Conservation (phyloP, 2,113 vertebrate genomes). For the Corvus cornix region DNA sequence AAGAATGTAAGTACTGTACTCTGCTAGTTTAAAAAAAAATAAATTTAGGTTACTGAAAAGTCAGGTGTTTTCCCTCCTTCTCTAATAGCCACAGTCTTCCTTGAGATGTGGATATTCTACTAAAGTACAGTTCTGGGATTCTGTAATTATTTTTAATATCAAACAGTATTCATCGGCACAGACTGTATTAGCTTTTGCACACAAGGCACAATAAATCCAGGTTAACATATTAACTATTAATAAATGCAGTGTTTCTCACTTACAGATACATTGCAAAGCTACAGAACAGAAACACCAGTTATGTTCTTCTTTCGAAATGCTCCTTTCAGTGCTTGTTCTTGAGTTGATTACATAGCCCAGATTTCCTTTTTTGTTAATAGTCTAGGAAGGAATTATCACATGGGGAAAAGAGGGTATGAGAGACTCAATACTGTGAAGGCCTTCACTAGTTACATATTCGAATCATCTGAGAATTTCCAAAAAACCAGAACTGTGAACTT, state of each 20-base stretch:
- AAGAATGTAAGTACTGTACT: not conserved
- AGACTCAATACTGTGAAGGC: not conserved
- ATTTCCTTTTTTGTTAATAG: not conserved
- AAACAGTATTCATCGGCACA: not conserved
- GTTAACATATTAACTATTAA: not conserved
- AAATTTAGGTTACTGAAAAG: not conserved
- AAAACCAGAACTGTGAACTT: not conserved
- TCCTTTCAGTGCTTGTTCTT: not conserved
- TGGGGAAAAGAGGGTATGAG: not conserved
- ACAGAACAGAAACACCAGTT: not conserved
- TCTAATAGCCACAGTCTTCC: not conserved
- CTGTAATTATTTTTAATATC: not conserved
- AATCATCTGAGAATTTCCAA: not conserved
- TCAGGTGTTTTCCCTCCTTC: not conserved
- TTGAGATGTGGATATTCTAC: not conserved
- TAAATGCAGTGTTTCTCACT: not conserved
- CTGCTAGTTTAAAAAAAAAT: not conserved
- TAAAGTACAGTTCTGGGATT: not conserved
- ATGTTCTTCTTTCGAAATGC: not conserved
- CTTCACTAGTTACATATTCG: not conserved
- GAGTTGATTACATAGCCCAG: not conserved
- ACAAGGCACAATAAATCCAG: constrained; percentile 39
- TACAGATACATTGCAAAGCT: not conserved
- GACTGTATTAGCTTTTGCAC: not conserved
- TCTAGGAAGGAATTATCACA: not conserved